A percentile compares a stretch with the other conserved stretches of the same genome.
Conservation (phyloP, 35 echinoderm and acorn worm genomes). For the Nesometra sesokonis region DNA sequence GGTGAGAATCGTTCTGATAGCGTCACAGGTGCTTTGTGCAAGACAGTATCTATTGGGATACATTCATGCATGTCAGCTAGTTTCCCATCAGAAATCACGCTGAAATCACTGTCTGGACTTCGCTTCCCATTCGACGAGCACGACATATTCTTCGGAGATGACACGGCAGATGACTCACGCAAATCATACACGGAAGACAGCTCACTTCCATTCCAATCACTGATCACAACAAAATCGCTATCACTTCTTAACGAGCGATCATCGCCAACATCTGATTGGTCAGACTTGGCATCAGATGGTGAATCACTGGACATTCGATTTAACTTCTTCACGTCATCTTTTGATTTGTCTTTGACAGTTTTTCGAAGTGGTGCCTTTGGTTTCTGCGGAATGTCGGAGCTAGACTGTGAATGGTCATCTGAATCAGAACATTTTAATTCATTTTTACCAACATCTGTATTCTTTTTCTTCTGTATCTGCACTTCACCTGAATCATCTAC, state of each 20-base stretch:
- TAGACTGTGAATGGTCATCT: neutral
- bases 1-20: slow-evolving; percentile 60
- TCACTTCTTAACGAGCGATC: slow-evolving; percentile 55
- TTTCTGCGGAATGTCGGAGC: neutral
- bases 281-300: slow-evolving; percentile 44
- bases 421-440: neutral
- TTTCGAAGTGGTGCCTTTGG: neutral
- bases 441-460: neutral
- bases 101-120: slow-evolving; percentile 98
- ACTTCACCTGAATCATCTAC: neutral
- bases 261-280: slow-evolving; percentile 42
- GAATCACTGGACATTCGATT: neutral
- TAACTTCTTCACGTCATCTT: neutral
- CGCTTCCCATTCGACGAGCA: slow-evolving; percentile 88
- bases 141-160: slow-evolving; percentile 84
- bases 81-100: slow-evolving; percentile 79
- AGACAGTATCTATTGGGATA: slow-evolving; percentile 10
- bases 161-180: slow-evolving; percentile 62
- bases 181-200: slow-evolving; percentile 70
- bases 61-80: slow-evolving; percentile 77
- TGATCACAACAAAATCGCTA: slow-evolving; percentile 98
- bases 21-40: slow-evolving; percentile 37
- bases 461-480: neutral
- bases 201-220: slow-evolving; percentile 75
- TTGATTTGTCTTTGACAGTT: neutral